Percentiles rank a stretch among this genome's conserved stretches.
Evolutionary conservation across 2,888 invertebrate species (phyloP).

Genomic region (Xylocampa areola): DNA sequence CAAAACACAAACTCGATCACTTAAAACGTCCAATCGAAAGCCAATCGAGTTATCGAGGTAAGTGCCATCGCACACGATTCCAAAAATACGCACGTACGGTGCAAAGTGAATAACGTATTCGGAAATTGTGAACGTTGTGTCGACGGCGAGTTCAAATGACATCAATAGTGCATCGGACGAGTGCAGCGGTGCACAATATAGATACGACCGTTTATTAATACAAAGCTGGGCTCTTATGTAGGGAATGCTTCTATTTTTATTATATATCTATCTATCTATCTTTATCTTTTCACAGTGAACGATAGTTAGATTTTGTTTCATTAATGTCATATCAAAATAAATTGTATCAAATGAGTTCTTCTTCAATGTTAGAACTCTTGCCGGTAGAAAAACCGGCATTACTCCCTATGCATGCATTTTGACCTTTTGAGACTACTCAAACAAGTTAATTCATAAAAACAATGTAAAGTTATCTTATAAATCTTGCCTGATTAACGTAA

Average conservation of each 20-base stretch:
- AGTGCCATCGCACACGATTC: constrained; percentile 32
- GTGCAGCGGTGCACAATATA: constrained; percentile 48
- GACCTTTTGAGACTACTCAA: too few relatives aligned
- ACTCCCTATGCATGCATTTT: too few relatives aligned
- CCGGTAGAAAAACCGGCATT: too few relatives aligned
- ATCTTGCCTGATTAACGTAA: too few relatives aligned
- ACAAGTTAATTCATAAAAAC: too few relatives aligned
- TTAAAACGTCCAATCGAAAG: constrained; percentile 35
- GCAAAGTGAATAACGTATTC: constrained; percentile 59
- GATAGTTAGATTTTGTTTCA: too few relatives aligned
- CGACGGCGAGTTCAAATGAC: constrained; percentile 52
- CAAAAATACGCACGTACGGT: constrained; percentile 55
- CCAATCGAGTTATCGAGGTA: constrained; percentile 57
- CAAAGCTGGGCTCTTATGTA: constrained; percentile 29
- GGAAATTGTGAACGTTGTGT: constrained; percentile 58
- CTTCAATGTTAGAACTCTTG: too few relatives aligned
- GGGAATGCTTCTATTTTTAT: constrained; percentile 22
- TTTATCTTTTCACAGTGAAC: too few relatives aligned
- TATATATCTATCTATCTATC: constrained; percentile 9
- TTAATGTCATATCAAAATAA: too few relatives aligned
- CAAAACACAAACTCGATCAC: constrained; percentile 25
- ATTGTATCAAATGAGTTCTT: too few relatives aligned
- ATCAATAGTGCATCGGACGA: constrained; percentile 56
- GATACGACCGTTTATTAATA: constrained; percentile 36
- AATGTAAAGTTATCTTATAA: too few relatives aligned